These are phyloP conservation scores for Phoxinus phoxinus DNA, from an alignment of 2,113 vertebrate species.

Conservation along the genomic window DNA sequence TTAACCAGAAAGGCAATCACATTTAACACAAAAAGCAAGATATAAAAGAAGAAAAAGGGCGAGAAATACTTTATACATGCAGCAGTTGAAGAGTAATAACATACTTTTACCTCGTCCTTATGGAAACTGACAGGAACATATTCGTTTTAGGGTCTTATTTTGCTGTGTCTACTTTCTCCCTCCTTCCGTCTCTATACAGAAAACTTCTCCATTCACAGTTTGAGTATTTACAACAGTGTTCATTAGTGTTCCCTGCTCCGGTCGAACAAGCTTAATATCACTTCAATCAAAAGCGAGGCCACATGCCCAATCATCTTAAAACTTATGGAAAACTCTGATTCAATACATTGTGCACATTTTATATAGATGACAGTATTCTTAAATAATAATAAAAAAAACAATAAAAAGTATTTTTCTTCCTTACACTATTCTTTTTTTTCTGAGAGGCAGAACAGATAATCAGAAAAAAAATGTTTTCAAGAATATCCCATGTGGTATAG, in stretches of 20 bases:
- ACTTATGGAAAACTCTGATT: slow-evolving; percentile 16
- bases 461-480: slow-evolving; percentile 20
- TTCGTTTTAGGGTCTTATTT: slow-evolving; percentile 57
- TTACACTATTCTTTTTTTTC: slow-evolving; percentile 51
- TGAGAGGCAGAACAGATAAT: slow-evolving; percentile 48
- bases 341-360: slow-evolving; percentile 38
- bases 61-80: slow-evolving; percentile 62
- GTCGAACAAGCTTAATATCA: neutral
- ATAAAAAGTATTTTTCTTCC: slow-evolving; percentile 55
- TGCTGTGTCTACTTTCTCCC: slow-evolving; percentile 64
- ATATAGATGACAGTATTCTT: slow-evolving; percentile 60
- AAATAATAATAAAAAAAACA: slow-evolving; percentile 68
- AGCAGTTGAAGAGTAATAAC: slow-evolving; percentile 33
- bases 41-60: slow-evolving; percentile 51
- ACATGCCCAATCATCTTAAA: slow-evolving; percentile 31
- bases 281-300: neutral
- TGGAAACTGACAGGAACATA: slow-evolving; percentile 56
- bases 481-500: slow-evolving; percentile 53
- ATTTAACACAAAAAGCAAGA: slow-evolving; percentile 60
- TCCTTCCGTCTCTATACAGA: slow-evolving; percentile 31
- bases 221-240: slow-evolving; percentile 61
- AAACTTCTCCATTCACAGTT: slow-evolving; percentile 70
- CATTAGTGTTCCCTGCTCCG: slow-evolving; percentile 34
- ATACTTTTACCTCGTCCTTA: slow-evolving; percentile 52
- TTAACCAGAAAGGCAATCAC: slow-evolving; percentile 65